Evolutionary conservation across 2,888 invertebrate genomes (phyloP), one percentile per base, ranked within the genome.

Genomic region (Aproaerema taeniolella): DNA sequence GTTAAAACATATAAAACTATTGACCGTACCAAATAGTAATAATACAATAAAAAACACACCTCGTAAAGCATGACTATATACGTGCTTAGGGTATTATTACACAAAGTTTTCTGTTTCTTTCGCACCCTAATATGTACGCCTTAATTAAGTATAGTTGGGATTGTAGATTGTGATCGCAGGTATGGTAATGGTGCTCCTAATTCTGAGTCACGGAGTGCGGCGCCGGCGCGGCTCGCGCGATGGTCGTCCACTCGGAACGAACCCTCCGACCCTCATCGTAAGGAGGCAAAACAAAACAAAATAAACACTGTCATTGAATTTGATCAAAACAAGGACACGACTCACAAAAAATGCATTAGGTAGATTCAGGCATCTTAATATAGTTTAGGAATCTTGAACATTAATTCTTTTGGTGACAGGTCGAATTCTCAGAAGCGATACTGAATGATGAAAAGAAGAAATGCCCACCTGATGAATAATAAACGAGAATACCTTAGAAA

Each of bases 71-170:
- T 41, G 45, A 51, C 46, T 58, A 50, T 49, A 51, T 60, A 49
- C 51, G 46, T 50, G 43, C 46, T 46, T 46, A 38, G 43, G 47
- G 43, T 59, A 61, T 66, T 64, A 66, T 65, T 64, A 63, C 54
- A 55, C 35, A 55, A 57, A 47, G 51, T 61, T 66, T 68, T 68
- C 63, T 65, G 58, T 71, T 59, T 58, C 61, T 60, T 69, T 72
- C 58, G 68, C 71, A 70, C 74, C 74, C 77, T 63, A 73, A 67
- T 61, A 53, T 67, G 60, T 66, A 67, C 56, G 59, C 69, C 63
- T 72, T 75, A 75, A 79, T 79, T 77, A 75, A 74, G 62, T 58
- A 61, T 49, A 55, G 63, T 59, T 51, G 60, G 66, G 62, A 66
- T 67, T 60, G 70, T 64, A 63, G 75, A 72, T 76, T 59, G 63